phyloP scores from a whole-genome alignment of 2,888 invertebrate genomes.

The Tigriopus californicus region DNA sequence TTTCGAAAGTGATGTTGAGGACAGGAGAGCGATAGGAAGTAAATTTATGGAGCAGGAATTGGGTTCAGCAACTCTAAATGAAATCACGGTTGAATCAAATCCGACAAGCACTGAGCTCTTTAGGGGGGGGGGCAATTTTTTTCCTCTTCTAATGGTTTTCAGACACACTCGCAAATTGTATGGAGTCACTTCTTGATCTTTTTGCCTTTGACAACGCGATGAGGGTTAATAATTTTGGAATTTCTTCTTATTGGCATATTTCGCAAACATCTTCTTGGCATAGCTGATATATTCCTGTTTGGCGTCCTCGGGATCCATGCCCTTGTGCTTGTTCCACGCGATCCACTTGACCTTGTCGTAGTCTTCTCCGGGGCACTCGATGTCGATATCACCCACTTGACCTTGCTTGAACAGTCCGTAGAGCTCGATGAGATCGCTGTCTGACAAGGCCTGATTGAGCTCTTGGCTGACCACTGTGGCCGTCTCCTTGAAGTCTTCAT shows the following conservation, averaged over 20 bases:
- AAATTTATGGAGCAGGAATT: too few species aligned
- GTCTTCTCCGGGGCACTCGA: conserved; percentile 34
- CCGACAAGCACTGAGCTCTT: too few species aligned
- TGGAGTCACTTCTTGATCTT: too few species aligned
- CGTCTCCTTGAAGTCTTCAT: background rate
- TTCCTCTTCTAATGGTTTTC: too few species aligned
- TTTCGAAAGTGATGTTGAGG: too few species aligned
- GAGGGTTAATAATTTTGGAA: too few species aligned
- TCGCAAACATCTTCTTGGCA: background rate
- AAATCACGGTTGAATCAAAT: too few species aligned
- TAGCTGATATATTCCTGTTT: background rate
- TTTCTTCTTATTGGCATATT: background rate
- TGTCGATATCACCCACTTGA: conserved; percentile 28
- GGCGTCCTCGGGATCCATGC: conserved; percentile 21
- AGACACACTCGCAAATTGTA: too few species aligned
- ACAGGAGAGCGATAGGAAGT: too few species aligned
- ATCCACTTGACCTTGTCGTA: conserved; percentile 37
- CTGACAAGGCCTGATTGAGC: background rate
- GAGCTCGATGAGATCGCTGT: conserved; percentile 23
- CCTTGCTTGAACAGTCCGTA: conserved; percentile 38
- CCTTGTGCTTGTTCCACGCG: conserved; percentile 33
- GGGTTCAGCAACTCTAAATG: too few species aligned
- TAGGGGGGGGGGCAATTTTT: too few species aligned
- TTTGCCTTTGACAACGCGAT: too few species aligned
- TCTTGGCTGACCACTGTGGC: background rate